Evolutionary conservation across 2,888 invertebrate genomes (phyloP).

Genomic region (Leistus spinibarbis): DNA sequence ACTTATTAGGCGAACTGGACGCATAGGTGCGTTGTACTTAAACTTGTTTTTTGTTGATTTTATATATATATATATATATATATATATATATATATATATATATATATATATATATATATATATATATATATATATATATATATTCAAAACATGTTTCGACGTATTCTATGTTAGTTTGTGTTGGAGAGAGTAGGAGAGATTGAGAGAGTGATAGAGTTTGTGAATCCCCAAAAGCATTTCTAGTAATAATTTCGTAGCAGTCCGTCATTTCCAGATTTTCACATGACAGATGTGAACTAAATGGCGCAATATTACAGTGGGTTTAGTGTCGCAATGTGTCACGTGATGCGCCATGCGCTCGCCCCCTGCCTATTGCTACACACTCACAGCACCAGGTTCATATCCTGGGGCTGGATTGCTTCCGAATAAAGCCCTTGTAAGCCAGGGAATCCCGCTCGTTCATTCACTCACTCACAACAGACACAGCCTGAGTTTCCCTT

Average conservation of each 20-base stretch:
- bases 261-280: not conserved
- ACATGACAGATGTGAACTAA: constrained; percentile 9
- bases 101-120: too few relatives aligned
- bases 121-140: too few relatives aligned
- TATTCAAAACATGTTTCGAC: too few relatives aligned
- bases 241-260: too few relatives aligned
- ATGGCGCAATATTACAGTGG: not conserved
- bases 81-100: too few relatives aligned
- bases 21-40: too few relatives aligned
- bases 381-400: constrained; percentile 19
- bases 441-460: not conserved
- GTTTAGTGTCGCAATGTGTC: constrained; percentile 13
- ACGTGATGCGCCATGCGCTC: not conserved
- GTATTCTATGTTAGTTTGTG: not conserved
- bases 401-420: constrained; percentile 23
- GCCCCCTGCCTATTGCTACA: too few relatives aligned
- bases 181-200: not conserved
- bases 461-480: not conserved
- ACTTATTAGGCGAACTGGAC: too few relatives aligned
- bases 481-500: not conserved
- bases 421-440: constrained; percentile 15
- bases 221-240: too few relatives aligned
- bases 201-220: not conserved
- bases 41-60: too few relatives aligned
- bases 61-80: too few relatives aligned